phyloP scores from a whole-genome alignment of 2,888 invertebrate genomes.

The Tolmerus cingulatus region DNA sequence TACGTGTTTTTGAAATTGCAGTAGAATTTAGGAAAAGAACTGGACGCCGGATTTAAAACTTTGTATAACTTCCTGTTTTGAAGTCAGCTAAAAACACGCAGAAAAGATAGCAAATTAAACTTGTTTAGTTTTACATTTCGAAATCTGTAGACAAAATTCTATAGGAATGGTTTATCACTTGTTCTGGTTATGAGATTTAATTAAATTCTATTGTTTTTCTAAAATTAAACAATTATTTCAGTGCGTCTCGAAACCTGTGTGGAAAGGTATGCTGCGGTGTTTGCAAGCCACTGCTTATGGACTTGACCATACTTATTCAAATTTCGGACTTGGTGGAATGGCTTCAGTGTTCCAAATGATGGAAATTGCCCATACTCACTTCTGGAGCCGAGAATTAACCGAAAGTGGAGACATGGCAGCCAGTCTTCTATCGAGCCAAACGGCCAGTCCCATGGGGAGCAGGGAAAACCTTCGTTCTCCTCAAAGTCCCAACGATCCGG shows the following conservation, averaged over 20 bases:
- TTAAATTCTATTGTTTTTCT: not conserved
- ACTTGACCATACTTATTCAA: slow-evolving; percentile 88
- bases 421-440: slow-evolving; percentile 61
- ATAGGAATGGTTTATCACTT: too few relatives aligned
- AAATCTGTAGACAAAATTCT: too few relatives aligned
- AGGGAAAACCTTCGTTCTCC: slow-evolving; percentile 74
- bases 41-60: too few relatives aligned
- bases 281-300: slow-evolving; percentile 89
- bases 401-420: slow-evolving; percentile 66
- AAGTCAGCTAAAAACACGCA: too few relatives aligned
- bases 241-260: slow-evolving; percentile 89
- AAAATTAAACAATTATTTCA: slow-evolving; percentile 44
- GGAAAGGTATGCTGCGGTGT: slow-evolving; percentile 96
- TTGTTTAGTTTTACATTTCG: too few relatives aligned
- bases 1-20: too few relatives aligned
- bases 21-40: too few relatives aligned
- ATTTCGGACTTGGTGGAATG: slow-evolving; percentile 96
- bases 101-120: too few relatives aligned
- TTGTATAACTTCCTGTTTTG: too few relatives aligned
- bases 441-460: slow-evolving; percentile 70
- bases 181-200: too few relatives aligned
- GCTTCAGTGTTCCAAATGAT: slow-evolving; percentile 95
- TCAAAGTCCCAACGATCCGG: slow-evolving; percentile 63
- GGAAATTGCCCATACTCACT: slow-evolving; percentile 99
- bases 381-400: slow-evolving; percentile 87